A percentile compares a stretch with the other conserved stretches of the same genome.
Evolutionary conservation across 2,797 vertebrate species (phyloP).

Genomic region (Threskiornis aethiopicus): DNA sequence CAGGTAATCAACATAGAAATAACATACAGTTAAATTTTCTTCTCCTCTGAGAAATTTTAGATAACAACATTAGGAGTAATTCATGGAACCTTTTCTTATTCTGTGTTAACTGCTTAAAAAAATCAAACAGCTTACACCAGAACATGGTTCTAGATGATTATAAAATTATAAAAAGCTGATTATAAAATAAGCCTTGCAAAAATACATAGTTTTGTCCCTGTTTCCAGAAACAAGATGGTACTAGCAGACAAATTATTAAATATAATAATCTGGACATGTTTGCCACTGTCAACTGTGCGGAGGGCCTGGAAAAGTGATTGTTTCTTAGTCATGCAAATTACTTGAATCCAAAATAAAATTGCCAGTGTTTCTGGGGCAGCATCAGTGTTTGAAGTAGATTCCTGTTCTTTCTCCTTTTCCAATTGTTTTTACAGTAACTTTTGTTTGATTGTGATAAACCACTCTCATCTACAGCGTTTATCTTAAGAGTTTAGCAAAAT

Average conservation of each 20-base stretch:
- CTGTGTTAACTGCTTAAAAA: not conserved
- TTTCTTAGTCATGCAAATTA: not conserved
- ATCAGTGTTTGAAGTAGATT: not conserved
- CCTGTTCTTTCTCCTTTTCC: not conserved
- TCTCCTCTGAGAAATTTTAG: not conserved
- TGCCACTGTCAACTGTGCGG: not conserved
- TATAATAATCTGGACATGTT: not conserved
- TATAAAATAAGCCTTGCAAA: slow-evolving; percentile 15
- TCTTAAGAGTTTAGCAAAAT: not conserved
- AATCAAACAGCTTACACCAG: not conserved
- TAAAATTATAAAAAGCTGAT: not conserved
- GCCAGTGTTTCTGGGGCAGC: not conserved
- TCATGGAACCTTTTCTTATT: not conserved
- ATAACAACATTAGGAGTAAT: not conserved
- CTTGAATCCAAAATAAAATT: not conserved
- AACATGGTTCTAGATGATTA: not conserved
- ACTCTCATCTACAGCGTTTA: not conserved
- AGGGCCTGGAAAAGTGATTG: not conserved
- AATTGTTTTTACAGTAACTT: not conserved
- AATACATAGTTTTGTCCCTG: not conserved
- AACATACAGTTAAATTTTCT: not conserved
- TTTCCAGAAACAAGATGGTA: not conserved
- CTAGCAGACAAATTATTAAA: not conserved
- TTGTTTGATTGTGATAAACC: not conserved
- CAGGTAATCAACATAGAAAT: not conserved